Conservation (phyloP, 1,140 invertebrate genomes). For the Cataglyphis hispanica region DNA sequence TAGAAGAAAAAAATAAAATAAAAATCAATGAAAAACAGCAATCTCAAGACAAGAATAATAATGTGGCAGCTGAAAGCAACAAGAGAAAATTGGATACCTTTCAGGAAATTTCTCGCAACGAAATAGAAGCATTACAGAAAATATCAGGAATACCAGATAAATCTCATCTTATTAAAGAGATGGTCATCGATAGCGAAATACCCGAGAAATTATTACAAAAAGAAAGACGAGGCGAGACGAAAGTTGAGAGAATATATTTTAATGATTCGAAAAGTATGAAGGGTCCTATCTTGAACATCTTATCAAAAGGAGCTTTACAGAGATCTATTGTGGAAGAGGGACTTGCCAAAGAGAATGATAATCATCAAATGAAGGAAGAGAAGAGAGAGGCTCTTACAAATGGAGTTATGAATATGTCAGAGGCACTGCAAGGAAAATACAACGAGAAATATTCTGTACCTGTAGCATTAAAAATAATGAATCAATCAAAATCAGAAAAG, state of each 20-base stretch:
- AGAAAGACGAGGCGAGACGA: constrained; percentile 45
- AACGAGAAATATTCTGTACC: constrained; percentile 73
- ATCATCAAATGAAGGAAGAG: constrained; percentile 10
- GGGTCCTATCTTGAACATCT: constrained; percentile 80
- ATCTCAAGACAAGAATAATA: constrained; percentile 1
- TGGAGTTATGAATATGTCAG: constrained; percentile 34
- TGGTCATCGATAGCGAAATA: background rate
- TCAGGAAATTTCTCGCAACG: constrained; percentile 16
- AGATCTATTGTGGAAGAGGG: constrained; percentile 53
- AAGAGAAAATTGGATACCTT: constrained; percentile 5
- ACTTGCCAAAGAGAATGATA: constrained; percentile 40
- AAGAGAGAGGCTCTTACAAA: constrained; percentile 39
- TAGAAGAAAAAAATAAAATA: background rate
- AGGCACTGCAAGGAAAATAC: constrained; percentile 52
- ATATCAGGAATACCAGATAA: constrained; percentile 38
- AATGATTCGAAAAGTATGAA: constrained; percentile 55
- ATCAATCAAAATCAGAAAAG: constrained; percentile 73
- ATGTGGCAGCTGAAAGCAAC: background rate
- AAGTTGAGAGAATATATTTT: constrained; percentile 34
- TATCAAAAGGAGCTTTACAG: constrained; percentile 77
- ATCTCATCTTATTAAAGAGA: background rate
- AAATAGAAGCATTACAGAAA: constrained; percentile 38
- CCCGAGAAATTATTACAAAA: background rate
- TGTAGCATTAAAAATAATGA: constrained; percentile 78
- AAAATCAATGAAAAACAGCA: constrained; percentile 24